phyloP scores from a whole-genome alignment of 2,113 vertebrate species.

The Dicentrarchus labrax region DNA sequence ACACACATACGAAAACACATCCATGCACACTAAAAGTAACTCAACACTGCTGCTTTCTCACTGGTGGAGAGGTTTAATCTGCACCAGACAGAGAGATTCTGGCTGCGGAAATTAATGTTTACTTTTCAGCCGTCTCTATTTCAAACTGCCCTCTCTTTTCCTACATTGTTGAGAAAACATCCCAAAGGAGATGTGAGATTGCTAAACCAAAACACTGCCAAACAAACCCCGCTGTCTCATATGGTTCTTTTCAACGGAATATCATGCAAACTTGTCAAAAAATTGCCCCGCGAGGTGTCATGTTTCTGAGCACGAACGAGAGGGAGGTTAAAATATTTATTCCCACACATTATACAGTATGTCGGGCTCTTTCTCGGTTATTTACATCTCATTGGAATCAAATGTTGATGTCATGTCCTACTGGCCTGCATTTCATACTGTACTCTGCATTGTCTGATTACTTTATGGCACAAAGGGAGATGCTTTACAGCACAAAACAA shows the following conservation, averaged over 20 bases:
- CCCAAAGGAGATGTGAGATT: constrained; percentile 72
- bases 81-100: constrained; percentile 76
- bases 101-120: constrained; percentile 82
- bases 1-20: constrained; percentile 13
- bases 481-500: not conserved
- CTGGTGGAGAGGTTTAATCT: constrained; percentile 66
- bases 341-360: constrained; percentile 7
- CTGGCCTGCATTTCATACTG: not conserved
- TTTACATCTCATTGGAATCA: not conserved
- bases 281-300: constrained; percentile 1
- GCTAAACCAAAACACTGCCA: constrained; percentile 49
- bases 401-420: constrained; percentile 21
- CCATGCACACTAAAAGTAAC: constrained; percentile 47
- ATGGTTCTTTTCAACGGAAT: constrained; percentile 61
- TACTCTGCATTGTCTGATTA: constrained; percentile 13
- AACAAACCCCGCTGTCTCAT: constrained; percentile 52
- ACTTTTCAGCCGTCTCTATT: constrained; percentile 75
- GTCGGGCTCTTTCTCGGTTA: not conserved
- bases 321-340: constrained; percentile 5
- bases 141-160: constrained; percentile 61
- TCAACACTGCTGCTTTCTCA: constrained; percentile 49
- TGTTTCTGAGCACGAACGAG: constrained; percentile 18
- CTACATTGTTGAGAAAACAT: constrained; percentile 71
- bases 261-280: constrained; percentile 35
- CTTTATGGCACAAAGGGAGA: not conserved